Evolutionary conservation across 2,888 invertebrate species (phyloP).

Genomic region (Acrocera orbiculus): DNA sequence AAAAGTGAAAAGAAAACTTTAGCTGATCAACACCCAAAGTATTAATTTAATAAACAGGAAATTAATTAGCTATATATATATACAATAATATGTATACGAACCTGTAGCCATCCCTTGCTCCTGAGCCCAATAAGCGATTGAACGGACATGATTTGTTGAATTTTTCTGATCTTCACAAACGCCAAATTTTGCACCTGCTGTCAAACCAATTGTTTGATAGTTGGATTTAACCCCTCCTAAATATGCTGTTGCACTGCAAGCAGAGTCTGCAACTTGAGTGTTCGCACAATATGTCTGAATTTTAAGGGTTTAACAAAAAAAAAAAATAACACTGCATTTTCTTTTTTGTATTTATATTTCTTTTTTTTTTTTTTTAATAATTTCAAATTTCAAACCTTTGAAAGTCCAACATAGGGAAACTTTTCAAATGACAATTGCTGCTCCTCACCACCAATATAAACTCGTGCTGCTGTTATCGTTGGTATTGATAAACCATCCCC

Average conservation of each 20-base stretch:
- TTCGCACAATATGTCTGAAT: conserved; percentile 59
- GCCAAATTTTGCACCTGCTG: conserved; percentile 42
- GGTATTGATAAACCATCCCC: conserved; percentile 80
- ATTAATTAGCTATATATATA: no score
- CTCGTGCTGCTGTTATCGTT: conserved; percentile 61
- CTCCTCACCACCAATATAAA: conserved; percentile 64
- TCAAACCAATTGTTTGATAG: conserved; percentile 56
- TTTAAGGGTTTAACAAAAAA: no score
- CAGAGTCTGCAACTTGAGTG: conserved; percentile 66
- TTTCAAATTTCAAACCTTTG: conserved; percentile 39
- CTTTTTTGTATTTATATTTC: neutral
- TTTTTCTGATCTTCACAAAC: conserved; percentile 47
- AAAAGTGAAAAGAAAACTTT: no score
- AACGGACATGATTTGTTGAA: conserved; percentile 40
- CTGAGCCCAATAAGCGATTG: conserved; percentile 57
- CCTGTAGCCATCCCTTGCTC: conserved; percentile 42
- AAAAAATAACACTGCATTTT: no score
- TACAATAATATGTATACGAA: conserved; percentile 14
- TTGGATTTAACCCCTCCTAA: conserved; percentile 64
- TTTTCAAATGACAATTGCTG: conserved; percentile 53
- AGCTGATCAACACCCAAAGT: no score
- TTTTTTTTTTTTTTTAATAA: neutral
- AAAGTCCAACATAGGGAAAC: conserved; percentile 56
- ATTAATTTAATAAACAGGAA: no score
- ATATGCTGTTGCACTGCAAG: conserved; percentile 69